Evolutionary conservation across 2,797 vertebrate genomes (phyloP).

Genomic region (Sphenopsis melanotis): DNA sequence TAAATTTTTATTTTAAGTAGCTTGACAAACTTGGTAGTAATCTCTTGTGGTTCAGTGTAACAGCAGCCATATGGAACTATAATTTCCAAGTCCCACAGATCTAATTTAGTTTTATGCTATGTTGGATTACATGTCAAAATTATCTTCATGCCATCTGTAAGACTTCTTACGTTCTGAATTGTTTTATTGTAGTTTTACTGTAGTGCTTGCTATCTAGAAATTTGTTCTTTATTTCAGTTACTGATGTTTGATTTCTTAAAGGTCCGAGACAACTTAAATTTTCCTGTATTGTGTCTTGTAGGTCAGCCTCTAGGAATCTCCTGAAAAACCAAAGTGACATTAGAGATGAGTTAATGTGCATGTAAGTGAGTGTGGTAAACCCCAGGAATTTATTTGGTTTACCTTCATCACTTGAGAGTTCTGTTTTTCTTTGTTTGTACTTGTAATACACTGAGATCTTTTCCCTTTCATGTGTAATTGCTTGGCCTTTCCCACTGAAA

Average conservation of each 20-base stretch:
- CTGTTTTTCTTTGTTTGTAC: neutral
- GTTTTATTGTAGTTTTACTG: slow-evolving; percentile 25
- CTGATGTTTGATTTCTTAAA: slow-evolving; percentile 19
- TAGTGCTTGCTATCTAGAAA: neutral
- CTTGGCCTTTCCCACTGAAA: neutral
- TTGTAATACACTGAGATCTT: neutral
- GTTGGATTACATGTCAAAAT: slow-evolving; percentile 68
- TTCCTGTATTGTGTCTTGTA: neutral
- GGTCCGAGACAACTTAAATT: neutral
- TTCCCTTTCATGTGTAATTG: neutral
- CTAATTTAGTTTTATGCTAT: slow-evolving; percentile 59
- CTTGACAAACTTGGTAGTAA: slow-evolving; percentile 55
- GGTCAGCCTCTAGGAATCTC: neutral
- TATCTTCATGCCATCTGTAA: slow-evolving; percentile 58
- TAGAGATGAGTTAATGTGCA: neutral
- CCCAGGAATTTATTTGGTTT: neutral
- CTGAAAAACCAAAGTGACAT: neutral
- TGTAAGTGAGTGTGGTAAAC: neutral
- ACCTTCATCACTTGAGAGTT: neutral
- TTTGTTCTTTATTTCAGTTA: neutral
- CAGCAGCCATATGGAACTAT: slow-evolving; percentile 66
- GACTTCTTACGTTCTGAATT: slow-evolving; percentile 17
- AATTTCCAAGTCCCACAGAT: slow-evolving; percentile 71
- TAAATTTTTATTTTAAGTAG: slow-evolving; percentile 62
- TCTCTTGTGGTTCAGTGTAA: slow-evolving; percentile 58